These are phyloP conservation scores for Drosophila takahashii DNA, from an alignment of 1,140 invertebrate species.

Conservation along the genomic window DNA sequence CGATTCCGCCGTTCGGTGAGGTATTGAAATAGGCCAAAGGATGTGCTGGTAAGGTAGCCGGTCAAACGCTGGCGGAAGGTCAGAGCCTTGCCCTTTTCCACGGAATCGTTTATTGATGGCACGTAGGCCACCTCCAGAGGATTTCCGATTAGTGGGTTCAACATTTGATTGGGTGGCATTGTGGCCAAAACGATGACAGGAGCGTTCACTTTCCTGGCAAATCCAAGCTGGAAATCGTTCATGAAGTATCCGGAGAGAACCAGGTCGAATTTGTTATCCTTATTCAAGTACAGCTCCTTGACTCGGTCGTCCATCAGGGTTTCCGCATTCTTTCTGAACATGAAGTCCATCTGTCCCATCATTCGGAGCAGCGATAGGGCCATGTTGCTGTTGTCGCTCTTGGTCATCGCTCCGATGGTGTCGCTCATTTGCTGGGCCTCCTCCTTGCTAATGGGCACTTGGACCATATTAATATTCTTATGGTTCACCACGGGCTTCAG, in stretches of 20 bases:
- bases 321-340: neutral
- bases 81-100: neutral
- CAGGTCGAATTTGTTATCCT: neutral
- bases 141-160: neutral
- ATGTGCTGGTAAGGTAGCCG: neutral
- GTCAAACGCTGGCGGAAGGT: neutral
- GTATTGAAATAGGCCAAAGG: neutral
- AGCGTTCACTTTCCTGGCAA: neutral
- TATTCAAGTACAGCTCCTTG: neutral
- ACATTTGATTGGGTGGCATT: neutral
- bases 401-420: neutral
- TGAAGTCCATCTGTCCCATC: neutral
- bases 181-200: neutral
- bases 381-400: conserved; percentile 3
- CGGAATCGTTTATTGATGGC: neutral
- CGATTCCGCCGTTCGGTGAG: neutral
- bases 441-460: neutral
- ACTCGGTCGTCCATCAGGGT: neutral
- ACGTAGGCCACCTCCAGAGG: neutral
- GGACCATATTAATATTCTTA: neutral
- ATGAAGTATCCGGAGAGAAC: conserved; percentile 2
- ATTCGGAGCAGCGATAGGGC: neutral
- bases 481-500: conserved; percentile 39
- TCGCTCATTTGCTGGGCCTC: conserved; percentile 1
- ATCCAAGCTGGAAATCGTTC: conserved; percentile 4